Evolutionary conservation across 2,113 vertebrate genomes (phyloP).

Genomic region (Dipodomys ordii): DNA sequence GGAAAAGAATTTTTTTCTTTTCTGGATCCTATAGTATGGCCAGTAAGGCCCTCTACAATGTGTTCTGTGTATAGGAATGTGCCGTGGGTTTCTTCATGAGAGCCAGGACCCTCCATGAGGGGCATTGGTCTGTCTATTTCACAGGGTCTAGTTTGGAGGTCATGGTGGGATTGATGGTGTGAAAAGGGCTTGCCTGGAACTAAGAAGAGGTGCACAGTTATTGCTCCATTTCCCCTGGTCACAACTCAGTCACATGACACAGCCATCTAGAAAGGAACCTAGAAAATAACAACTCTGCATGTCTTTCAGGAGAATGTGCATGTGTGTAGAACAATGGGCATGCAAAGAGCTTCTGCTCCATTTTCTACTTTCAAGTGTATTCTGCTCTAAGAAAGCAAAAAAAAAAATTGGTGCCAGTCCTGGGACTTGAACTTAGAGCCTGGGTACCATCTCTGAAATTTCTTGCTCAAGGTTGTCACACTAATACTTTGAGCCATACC

Average conservation of each 20-base stretch:
- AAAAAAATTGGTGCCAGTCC: neutral
- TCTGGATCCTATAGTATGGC: neutral
- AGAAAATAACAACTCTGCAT: neutral
- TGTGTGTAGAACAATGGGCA: too few relatives aligned
- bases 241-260: neutral
- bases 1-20: neutral
- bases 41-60: fast-evolving
- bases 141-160: neutral
- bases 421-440: too few relatives aligned
- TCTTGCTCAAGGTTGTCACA: too few relatives aligned
- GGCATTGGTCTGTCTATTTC: neutral
- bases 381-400: neutral
- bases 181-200: neutral
- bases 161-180: neutral
- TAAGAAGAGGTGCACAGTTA: neutral
- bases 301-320: neutral
- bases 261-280: neutral
- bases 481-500: too few relatives aligned
- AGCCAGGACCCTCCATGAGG: neutral
- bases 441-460: too few relatives aligned
- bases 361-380: neutral
- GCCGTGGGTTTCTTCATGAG: neutral
- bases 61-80: neutral
- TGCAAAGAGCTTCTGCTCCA: neutral
- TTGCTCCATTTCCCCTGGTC: neutral